Conservation (phyloP, 2,888 invertebrate species). For the Bimastos eiseni region DNA sequence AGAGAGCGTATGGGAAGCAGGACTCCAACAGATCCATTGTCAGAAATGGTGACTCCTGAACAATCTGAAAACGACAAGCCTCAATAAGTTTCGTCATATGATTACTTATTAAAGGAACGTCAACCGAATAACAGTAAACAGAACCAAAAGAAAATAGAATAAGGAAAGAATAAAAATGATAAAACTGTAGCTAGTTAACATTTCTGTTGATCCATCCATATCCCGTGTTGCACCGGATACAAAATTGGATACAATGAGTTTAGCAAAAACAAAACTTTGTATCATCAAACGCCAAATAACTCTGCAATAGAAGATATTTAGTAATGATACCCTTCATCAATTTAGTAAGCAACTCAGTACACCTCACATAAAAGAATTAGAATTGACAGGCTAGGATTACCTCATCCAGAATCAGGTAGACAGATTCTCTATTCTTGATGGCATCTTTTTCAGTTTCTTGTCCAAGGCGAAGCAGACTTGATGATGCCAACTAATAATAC, state of each 20-base stretch:
- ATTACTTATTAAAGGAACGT: background rate
- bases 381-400: slow-evolving; percentile 52
- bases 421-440: slow-evolving; percentile 90
- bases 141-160: background rate
- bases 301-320: no score
- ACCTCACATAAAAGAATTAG: background rate
- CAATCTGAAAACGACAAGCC: slow-evolving; percentile 72
- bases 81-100: background rate
- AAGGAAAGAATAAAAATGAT: no score
- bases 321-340: no score
- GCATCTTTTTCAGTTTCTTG: slow-evolving; percentile 92
- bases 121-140: background rate
- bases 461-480: slow-evolving; percentile 87
- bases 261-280: background rate
- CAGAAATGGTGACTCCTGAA: slow-evolving; percentile 94
- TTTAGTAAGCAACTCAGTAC: background rate
- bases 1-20: slow-evolving; percentile 96
- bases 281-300: background rate
- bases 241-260: background rate
- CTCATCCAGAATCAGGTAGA: slow-evolving; percentile 89
- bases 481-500: slow-evolving; percentile 79
- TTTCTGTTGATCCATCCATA: background rate
- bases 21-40: slow-evolving; percentile 98
- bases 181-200: background rate
- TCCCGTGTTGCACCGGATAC: background rate